Conservation (phyloP, 2,113 vertebrate genomes). For the Ivindomyrus marchei region DNA sequence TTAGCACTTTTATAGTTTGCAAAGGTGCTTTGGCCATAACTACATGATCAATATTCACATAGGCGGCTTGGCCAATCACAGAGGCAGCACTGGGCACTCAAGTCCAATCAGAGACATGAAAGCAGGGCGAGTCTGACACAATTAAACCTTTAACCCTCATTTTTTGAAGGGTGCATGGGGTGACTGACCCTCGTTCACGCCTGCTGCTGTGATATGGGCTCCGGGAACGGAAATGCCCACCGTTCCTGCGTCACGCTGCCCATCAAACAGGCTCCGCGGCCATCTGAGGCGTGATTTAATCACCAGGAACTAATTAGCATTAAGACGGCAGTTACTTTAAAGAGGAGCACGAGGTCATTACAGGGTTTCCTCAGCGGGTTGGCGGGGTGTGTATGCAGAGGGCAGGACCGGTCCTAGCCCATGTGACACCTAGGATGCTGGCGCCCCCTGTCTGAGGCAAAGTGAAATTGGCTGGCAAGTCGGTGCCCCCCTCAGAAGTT, state of each 20-base stretch:
- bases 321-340: constrained; percentile 37
- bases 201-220: neutral
- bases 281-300: neutral
- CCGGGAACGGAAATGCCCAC: neutral
- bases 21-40: neutral
- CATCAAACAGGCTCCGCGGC: neutral
- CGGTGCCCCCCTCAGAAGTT: neutral
- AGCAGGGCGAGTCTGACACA: neutral
- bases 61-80: neutral
- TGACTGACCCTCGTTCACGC: neutral
- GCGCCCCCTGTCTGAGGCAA: neutral
- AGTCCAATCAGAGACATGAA: neutral
- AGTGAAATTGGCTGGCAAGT: neutral
- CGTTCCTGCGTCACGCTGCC: neutral
- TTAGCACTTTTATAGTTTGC: neutral
- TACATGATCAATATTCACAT: neutral
- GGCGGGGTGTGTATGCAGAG: neutral
- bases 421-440: neutral
- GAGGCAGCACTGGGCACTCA: neutral
- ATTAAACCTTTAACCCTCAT: neutral
- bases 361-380: neutral
- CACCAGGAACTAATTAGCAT: constrained; percentile 38
- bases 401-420: neutral
- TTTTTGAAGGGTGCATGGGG: neutral
- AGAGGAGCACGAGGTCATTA: neutral